Base-by-base conservation (phyloP, 2,888 invertebrate genomes). In the Amiota mariae region DNA sequence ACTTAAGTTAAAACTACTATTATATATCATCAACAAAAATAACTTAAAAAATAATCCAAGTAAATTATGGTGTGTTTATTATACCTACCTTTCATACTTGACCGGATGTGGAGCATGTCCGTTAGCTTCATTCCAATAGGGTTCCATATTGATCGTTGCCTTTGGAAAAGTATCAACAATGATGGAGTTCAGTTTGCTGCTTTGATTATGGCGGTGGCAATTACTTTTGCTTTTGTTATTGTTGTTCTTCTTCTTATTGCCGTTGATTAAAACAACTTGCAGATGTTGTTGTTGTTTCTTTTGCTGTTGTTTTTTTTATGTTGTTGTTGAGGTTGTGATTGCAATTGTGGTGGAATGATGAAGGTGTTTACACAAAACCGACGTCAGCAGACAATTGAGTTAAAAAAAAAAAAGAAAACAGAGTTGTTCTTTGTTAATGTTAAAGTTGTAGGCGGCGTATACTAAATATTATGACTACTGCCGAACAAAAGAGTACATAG, bases 51-150 rank as follows among this genome's bases (percentile, higher is more conserved):
- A 59, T 2, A 18, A 36, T 59, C 51, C 54, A 18, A 61, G 63
- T 70, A 72, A 46, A 59, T 66, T 51, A 64, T 47, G 66, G 73
- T 24, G 76, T 56, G 70, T 15, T 64, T n/a, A n/a, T 70, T 79
- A 84, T 87, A 87, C 88, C 87, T 87, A 90, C 90, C 90, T 90
- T 85, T 90, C 90, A 84, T 90, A 90, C 87, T 90, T 90, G 79
- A 90, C 90, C 82, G 90, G 88, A 88, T 90, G 90, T 80, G 89
- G 85, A 82, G 88, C 88, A 86, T 90, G 90, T 81, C 90, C 90
- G 78, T 90, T 90, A 74, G 89, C 80, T 79, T 90, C 90, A 79
- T 80, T 85, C 90, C 90, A 89, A 81, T 88, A 90, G 77, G 89
- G 88, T 78, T 90, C 90, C 90, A 90, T 89, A 70, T 57, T 84